Evolutionary conservation across 2,113 vertebrate genomes (phyloP).

Genomic region (Tympanuchus pallidicinctus): DNA sequence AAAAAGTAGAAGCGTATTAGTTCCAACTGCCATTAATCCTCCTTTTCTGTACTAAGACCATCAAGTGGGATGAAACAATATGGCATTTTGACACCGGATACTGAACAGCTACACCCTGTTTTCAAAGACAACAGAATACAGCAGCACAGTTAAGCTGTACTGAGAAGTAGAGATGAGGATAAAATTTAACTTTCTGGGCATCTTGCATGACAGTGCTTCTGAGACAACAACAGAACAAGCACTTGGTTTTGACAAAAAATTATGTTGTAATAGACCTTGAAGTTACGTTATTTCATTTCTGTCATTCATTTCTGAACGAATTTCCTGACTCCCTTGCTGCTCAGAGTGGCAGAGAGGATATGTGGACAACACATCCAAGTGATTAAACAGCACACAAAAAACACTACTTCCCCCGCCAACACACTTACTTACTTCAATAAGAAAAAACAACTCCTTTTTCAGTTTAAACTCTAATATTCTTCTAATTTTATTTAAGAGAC

Average conservation of each 20-base stretch:
- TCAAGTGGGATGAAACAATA: conserved; percentile 5
- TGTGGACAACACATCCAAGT: neutral
- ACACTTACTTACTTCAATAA: neutral
- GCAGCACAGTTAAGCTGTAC: neutral
- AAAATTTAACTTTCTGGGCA: neutral
- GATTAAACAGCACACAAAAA: neutral
- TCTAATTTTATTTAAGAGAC: neutral
- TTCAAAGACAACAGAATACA: conserved; percentile 6
- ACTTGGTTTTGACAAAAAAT: neutral
- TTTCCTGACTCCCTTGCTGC: neutral
- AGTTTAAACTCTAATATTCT: neutral
- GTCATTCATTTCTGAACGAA: no score
- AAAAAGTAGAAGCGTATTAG: conserved; percentile 6
- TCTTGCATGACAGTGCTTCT: neutral
- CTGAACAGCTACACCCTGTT: conserved; percentile 27
- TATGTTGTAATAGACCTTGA: neutral
- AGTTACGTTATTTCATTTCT: neutral
- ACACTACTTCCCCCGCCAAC: neutral
- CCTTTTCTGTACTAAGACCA: neutral
- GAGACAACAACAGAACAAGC: neutral
- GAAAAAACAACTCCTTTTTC: neutral
- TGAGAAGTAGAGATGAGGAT: neutral
- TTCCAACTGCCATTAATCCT: conserved; percentile 36
- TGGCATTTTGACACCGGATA: conserved; percentile 14
- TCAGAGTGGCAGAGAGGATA: neutral